Base-by-base conservation (phyloP, 2,113 vertebrate genomes). In the Pseudonaja textilis region DNA sequence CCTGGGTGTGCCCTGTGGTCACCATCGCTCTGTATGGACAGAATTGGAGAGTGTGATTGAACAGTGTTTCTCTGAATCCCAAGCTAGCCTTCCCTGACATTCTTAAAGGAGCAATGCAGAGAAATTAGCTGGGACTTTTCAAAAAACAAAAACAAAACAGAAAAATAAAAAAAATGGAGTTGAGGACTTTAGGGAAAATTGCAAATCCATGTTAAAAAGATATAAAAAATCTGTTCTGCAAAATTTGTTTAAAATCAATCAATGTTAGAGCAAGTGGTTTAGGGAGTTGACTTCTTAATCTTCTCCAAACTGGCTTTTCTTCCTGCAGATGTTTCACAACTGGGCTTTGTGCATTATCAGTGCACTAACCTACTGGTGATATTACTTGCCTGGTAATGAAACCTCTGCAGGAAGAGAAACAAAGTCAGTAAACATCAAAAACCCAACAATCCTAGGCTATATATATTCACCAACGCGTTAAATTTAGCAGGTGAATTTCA, bases 21-120 rank as follows among this genome's bases (percentile, higher is more conserved):
- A 2, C 97, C 95, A 0, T 99, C 98, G 8, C 94, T 97, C 99
- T 99, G 96, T 1, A 1, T 34, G 94, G 92, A 85, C 29, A 22
- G 42, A 89, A 93, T 16, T 85, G 88, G 23, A 85, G 11, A 56
- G 26, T 4, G 42, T 57, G 74, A 74, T 18, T 61, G 34, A 87
- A 85, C 69, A 34, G 4, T 9, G 11, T 34, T 18, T 59, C 47
- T 23, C 26, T 22, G 25, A 39, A 47, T 39, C 55, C 23, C 34
- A 57, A 42, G 54, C 20, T 20, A 88, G 1, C 16, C 11, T 85
- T 39, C 16, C 11, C 45, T 0, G 3, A 52, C 25, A 64, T 4
- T 18, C 56, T 56, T 26, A 54, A 86, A 85, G 18, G 42, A 25
- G 10, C 45, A 22, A 29, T 23, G 55, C n/a, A 7, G 5, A 55